Conservation (phyloP, 64 coral and sea anemone genomes). For the Platygyra sinensis region DNA sequence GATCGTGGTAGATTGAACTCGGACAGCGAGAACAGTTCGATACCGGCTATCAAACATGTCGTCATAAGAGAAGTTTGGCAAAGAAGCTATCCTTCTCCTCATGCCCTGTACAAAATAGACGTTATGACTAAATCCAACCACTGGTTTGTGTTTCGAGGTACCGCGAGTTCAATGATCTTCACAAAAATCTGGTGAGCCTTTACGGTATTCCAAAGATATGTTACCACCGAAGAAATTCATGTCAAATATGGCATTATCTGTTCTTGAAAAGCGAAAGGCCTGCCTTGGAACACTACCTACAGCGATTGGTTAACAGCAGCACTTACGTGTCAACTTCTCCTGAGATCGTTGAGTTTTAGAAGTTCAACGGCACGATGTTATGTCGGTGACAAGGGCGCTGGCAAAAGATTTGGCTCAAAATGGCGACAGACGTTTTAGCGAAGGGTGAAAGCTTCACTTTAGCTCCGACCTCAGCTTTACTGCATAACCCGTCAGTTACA, state of each 20-base stretch:
- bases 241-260: slow-evolving; percentile 72
- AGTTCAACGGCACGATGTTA: slow-evolving; percentile 89
- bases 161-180: slow-evolving; percentile 77
- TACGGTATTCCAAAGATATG: slow-evolving; percentile 96
- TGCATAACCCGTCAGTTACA: slow-evolving; percentile 93
- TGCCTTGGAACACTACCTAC: slow-evolving; percentile 93
- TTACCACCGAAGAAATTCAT: slow-evolving; percentile 90
- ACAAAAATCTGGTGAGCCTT: slow-evolving; percentile 67
- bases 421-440: slow-evolving; percentile 66
- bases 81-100: slow-evolving; percentile 72
- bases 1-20: slow-evolving; percentile 59
- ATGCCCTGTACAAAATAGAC: slow-evolving; percentile 94
- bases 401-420: slow-evolving; percentile 74
- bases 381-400: slow-evolving; percentile 79
- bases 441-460: slow-evolving; percentile 72
- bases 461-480: slow-evolving; percentile 87
- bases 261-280: slow-evolving; percentile 84
- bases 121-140: slow-evolving; percentile 98
- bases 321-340: slow-evolving; percentile 89
- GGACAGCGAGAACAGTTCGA: slow-evolving; percentile 45
- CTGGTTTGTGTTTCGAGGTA: slow-evolving; percentile 92
- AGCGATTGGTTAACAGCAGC: slow-evolving; percentile 92
- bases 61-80: slow-evolving; percentile 96
- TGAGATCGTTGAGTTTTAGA: slow-evolving; percentile 94
- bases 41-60: slow-evolving; percentile 82